Conservation (phyloP, 2,797 vertebrate genomes). For the Poeciliopsis gracilis region DNA sequence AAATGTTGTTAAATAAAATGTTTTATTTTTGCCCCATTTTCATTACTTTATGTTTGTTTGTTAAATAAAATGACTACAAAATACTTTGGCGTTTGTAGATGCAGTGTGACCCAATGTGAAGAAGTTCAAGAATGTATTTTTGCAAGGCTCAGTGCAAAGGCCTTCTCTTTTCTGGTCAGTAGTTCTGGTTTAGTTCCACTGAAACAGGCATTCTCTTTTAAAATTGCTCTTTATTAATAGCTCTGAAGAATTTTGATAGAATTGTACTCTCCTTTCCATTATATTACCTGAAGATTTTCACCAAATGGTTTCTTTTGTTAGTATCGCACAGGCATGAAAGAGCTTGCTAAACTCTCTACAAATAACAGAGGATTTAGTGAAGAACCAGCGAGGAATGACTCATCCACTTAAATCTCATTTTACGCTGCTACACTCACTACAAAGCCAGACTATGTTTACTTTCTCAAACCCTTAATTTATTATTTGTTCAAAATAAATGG, state of each 20-base stretch:
- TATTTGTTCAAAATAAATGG: slow-evolving; percentile 13
- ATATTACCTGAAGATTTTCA: not conserved
- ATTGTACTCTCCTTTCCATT: not conserved
- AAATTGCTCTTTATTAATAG: not conserved
- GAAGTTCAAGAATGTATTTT: not conserved
- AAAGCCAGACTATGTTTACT: slow-evolving; percentile 25
- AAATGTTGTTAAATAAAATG: not conserved
- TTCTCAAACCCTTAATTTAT: slow-evolving; percentile 13
- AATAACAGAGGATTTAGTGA: not conserved
- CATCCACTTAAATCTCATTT: slow-evolving; percentile 13
- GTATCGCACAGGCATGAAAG: not conserved
- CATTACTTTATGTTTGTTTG: not conserved
- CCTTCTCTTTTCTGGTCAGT: not conserved
- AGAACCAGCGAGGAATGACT: not conserved
- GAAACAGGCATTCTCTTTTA: not conserved
- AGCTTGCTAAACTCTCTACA: not conserved
- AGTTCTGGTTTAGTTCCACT: not conserved
- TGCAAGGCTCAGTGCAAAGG: not conserved
- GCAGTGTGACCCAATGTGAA: not conserved
- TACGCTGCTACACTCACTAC: not conserved
- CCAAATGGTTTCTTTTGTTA: not conserved
- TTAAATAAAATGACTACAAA: not conserved
- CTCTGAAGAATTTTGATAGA: not conserved
- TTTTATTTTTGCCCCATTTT: not conserved
- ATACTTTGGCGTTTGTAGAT: not conserved